phyloP scores from a whole-genome alignment of 2,888 invertebrate genomes.

The Trachelus tabidus region DNA sequence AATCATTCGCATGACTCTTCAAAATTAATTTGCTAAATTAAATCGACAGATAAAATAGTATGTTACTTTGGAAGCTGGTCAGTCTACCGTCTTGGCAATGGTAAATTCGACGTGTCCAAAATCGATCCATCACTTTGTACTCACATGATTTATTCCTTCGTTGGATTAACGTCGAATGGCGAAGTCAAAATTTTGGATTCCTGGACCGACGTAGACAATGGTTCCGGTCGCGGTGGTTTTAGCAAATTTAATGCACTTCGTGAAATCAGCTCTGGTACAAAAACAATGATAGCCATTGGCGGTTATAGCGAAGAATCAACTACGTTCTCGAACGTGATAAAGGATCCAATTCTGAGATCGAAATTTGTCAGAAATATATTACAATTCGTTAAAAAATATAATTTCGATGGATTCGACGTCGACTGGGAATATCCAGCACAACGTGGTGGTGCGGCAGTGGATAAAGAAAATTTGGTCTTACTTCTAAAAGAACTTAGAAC shows the following conservation, averaged over 20 bases:
- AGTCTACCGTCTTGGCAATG: constrained; percentile 73
- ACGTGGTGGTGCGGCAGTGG: constrained; percentile 68
- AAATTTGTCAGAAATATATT: constrained; percentile 71
- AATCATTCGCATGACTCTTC: background rate
- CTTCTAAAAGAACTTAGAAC: constrained; percentile 70
- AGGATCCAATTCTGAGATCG: constrained; percentile 62
- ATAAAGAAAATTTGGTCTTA: constrained; percentile 68
- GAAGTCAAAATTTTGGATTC: constrained; percentile 71
- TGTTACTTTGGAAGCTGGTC: constrained; percentile 86
- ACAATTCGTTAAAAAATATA: constrained; percentile 68
- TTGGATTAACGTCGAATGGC: constrained; percentile 72
- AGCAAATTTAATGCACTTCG: constrained; percentile 70
- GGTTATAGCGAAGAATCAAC: constrained; percentile 77
- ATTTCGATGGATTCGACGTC: constrained; percentile 78
- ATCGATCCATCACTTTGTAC: constrained; percentile 79
- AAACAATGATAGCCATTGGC: constrained; percentile 75
- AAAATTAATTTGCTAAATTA: background rate
- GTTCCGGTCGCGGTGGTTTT: constrained; percentile 66
- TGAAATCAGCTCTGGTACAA: constrained; percentile 67
- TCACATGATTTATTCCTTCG: constrained; percentile 80
- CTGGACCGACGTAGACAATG: constrained; percentile 57
- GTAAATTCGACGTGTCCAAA: constrained; percentile 74
- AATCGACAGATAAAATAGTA: constrained; percentile 70
- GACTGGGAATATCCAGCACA: constrained; percentile 81
- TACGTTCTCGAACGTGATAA: constrained; percentile 71